Conservation (phyloP, 2,113 vertebrate species). For the Meriones unguiculatus region DNA sequence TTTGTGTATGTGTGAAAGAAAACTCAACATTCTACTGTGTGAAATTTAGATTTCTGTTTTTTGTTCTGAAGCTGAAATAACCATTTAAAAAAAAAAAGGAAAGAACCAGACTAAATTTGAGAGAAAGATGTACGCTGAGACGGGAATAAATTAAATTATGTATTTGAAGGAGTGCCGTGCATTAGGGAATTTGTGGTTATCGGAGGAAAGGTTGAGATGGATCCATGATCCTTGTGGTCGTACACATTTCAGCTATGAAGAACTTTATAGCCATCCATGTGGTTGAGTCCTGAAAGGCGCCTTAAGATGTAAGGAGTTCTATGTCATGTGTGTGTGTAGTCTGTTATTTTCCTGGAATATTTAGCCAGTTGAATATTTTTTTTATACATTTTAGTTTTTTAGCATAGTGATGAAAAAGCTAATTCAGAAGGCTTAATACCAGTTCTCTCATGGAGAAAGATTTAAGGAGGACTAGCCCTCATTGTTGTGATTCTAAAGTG, state of each 20-base stretch:
- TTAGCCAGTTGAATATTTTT: neutral
- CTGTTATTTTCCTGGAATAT: neutral
- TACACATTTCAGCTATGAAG: neutral
- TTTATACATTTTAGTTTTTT: neutral
- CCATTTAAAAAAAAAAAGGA: neutral
- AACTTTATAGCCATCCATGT: neutral
- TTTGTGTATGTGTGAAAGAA: neutral
- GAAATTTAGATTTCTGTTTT: neutral
- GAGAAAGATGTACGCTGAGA: neutral
- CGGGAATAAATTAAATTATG: neutral
- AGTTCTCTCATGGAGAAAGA: constrained; percentile 11
- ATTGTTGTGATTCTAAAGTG: constrained; percentile 36
- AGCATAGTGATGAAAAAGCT: neutral
- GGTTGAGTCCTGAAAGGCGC: neutral
- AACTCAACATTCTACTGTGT: constrained; percentile 19
- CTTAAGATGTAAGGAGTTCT: neutral
- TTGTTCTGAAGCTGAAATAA: constrained; percentile 15
- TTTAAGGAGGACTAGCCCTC: constrained; percentile 29
- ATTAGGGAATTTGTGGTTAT: neutral
- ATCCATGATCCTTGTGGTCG: neutral
- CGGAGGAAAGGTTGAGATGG: neutral
- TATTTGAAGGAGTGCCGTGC: neutral
- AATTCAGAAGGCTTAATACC: neutral
- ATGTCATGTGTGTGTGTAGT: neutral
- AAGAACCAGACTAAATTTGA: neutral